Evolutionary conservation across 37 sponge, comb jelly and placozoan species (phyloP).

Genomic region (Chondrilla cf. caribensis): DNA sequence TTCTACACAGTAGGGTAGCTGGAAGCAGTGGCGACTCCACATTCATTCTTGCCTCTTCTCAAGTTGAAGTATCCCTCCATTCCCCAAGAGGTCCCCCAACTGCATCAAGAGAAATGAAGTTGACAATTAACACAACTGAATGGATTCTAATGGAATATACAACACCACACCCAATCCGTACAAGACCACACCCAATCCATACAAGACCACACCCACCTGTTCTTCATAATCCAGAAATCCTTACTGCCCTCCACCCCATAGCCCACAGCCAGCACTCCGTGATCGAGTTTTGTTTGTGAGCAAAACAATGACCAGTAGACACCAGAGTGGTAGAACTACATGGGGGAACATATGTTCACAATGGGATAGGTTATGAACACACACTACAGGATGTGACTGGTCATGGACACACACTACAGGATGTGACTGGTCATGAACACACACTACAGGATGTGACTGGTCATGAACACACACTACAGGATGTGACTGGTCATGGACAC

Average conservation of each 20-base stretch:
- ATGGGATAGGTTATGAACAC: too few relatives aligned
- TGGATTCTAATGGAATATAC: not conserved
- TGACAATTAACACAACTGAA: not conserved
- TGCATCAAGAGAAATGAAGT: not conserved
- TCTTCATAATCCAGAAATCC: not conserved
- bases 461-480: too few relatives aligned
- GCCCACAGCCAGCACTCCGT: conserved; percentile 57
- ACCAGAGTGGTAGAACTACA: not conserved
- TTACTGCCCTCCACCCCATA: conserved; percentile 29
- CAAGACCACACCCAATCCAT: not conserved
- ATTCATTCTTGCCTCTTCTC: conserved; percentile 61
- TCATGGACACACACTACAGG: too few relatives aligned
- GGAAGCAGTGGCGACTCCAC: conserved; percentile 87
- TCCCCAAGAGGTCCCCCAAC: conserved; percentile 91
- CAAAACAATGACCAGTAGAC: not conserved
- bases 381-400: too few relatives aligned
- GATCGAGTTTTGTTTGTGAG: conserved; percentile 25
- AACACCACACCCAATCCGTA: not conserved
- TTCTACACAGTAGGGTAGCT: conserved; percentile 81
- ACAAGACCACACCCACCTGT: not conserved
- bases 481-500: too few relatives aligned
- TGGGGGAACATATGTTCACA: too few relatives aligned
- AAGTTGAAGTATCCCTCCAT: conserved; percentile 82
- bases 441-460: too few relatives aligned
- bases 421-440: too few relatives aligned